These are phyloP conservation scores for Candidula unifasciata DNA, from an alignment of 2,888 invertebrate species.

Conservation along the genomic window DNA sequence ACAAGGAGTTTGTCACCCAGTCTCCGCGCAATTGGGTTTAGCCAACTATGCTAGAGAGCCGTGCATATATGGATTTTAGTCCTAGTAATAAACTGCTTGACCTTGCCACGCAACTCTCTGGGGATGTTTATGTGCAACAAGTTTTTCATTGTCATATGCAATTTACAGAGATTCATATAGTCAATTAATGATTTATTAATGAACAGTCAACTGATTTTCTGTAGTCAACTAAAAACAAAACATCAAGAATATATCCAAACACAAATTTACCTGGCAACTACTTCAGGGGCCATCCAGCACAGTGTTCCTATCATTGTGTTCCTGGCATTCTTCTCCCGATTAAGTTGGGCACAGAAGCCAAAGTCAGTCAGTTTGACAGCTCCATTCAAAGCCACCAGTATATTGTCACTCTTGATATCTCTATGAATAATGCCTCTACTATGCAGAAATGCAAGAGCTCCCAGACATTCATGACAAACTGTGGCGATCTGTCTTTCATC, in stretches of 20 bases:
- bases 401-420: constrained; percentile 98
- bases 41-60: no score
- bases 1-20: no score
- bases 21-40: no score
- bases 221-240: not conserved
- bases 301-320: constrained; percentile 98
- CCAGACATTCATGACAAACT: constrained; percentile 91
- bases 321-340: constrained; percentile 88
- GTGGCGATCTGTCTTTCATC: constrained; percentile 97
- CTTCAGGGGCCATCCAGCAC: constrained; percentile 98
- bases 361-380: constrained; percentile 86
- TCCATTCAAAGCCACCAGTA: constrained; percentile 94
- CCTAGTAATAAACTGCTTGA: no score
- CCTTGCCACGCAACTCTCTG: no score
- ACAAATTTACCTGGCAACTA: constrained; percentile 76
- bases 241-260: not conserved
- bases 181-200: no score
- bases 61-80: no score
- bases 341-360: constrained; percentile 98
- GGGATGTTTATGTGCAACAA: no score
- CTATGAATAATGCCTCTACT: constrained; percentile 84
- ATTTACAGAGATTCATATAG: no score
- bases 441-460: constrained; percentile 93
- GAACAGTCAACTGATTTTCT: not conserved
- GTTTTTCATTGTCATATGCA: no score